Evolutionary conservation across 2,888 invertebrate genomes (phyloP).

Genomic region (Diarsia mendica): DNA sequence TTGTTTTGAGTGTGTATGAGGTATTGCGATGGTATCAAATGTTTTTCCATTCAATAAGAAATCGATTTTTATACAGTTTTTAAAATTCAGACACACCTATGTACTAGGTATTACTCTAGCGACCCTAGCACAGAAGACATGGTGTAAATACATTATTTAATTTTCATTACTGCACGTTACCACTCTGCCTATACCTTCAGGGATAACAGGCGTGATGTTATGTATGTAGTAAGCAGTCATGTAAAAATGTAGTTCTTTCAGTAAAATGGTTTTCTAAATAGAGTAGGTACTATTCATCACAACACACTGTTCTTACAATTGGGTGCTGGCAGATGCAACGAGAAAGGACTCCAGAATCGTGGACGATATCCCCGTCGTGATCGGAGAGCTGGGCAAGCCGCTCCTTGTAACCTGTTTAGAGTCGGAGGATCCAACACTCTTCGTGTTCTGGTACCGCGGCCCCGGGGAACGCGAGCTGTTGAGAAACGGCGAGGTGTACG

Average conservation of each 20-base stretch:
- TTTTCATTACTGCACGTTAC: no score
- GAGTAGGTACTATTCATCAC: conserved; percentile 19
- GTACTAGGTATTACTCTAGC: background rate
- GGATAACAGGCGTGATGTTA: no score
- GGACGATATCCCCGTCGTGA: conserved; percentile 90
- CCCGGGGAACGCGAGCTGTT: conserved; percentile 93
- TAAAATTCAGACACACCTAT: background rate
- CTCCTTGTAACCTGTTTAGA: conserved; percentile 94
- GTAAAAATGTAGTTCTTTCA: conserved; percentile 71
- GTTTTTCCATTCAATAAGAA: background rate
- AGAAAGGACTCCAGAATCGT: conserved; percentile 90
- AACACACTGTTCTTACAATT: conserved; percentile 66
- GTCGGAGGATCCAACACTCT: conserved; percentile 94
- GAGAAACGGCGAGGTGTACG: conserved; percentile 91
- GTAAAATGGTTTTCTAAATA: background rate
- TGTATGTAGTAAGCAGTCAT: conserved; percentile 40
- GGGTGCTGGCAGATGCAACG: conserved; percentile 90
- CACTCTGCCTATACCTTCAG: no score
- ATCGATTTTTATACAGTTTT: background rate
- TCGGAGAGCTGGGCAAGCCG: conserved; percentile 93
- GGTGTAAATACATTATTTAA: conserved; percentile 70
- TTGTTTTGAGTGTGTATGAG: conserved; percentile 71
- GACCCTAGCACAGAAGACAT: conserved; percentile 52
- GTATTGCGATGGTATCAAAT: conserved; percentile 3
- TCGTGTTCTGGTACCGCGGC: conserved; percentile 96